Percentiles rank a stretch among this genome's conserved stretches.
phyloP scores from a whole-genome alignment of 2,888 invertebrate species.

The Tridacna crocea region DNA sequence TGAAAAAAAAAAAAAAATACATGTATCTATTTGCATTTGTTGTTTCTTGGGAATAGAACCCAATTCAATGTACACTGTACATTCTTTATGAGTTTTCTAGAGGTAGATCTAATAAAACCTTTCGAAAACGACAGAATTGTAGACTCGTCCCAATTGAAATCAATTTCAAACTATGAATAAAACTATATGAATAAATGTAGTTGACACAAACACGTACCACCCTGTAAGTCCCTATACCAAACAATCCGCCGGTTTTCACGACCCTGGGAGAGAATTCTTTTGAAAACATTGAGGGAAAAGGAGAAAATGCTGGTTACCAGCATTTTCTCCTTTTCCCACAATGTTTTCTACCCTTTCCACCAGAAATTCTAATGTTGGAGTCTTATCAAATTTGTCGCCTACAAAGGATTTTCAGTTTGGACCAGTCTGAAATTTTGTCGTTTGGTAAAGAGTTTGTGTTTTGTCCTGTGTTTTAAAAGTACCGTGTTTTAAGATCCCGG shows the following conservation, averaged over 20 bases:
- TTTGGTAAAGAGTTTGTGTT: neutral
- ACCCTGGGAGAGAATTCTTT: neutral
- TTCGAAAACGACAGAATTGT: too few species aligned
- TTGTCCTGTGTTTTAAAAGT: neutral
- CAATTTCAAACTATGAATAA: neutral
- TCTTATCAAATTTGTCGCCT: neutral
- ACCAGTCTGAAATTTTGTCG: too few species aligned
- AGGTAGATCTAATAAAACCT: too few species aligned
- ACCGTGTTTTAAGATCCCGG: neutral
- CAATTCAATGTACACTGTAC: too few species aligned
- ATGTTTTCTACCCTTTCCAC: neutral
- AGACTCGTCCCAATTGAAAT: neutral
- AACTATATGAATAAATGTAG: neutral
- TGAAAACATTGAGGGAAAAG: neutral
- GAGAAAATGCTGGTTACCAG: neutral
- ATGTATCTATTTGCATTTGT: too few species aligned
- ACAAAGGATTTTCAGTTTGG: neutral
- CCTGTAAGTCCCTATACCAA: too few species aligned
- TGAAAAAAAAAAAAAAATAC: too few species aligned
- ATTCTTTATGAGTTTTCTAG: too few species aligned
- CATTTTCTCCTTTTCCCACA: conserved; percentile 1
- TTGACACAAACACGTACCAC: too few species aligned
- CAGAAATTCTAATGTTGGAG: too few species aligned
- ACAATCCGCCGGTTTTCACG: neutral
- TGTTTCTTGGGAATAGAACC: too few species aligned